Evolutionary conservation across 1,140 invertebrate genomes (phyloP).

Genomic region (Euwallacea fornicatus): DNA sequence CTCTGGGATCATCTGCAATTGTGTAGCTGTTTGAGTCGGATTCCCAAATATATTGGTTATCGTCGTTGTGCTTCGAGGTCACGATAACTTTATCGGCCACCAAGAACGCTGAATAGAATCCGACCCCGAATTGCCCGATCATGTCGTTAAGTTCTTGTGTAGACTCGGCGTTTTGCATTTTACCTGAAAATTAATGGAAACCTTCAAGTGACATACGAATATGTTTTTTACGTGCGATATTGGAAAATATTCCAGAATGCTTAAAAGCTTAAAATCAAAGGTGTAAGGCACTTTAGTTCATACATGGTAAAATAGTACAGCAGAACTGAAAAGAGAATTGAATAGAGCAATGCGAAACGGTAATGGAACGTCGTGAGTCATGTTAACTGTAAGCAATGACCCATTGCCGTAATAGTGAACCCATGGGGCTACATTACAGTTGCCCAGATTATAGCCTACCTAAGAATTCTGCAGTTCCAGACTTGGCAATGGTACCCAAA

Average conservation of each 20-base stretch:
- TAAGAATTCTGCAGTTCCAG: constrained; percentile 97
- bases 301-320: background rate
- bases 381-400: background rate
- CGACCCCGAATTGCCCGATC: constrained; percentile 96
- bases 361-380: too few species aligned
- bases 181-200: constrained; percentile 56
- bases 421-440: constrained; percentile 51
- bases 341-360: too few species aligned
- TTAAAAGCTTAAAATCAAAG: too few species aligned
- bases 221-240: too few species aligned
- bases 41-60: constrained; percentile 98
- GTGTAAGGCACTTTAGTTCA: background rate
- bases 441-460: constrained; percentile 53
- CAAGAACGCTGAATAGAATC: constrained; percentile 97
- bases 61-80: constrained; percentile 94
- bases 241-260: too few species aligned
- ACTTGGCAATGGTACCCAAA: constrained; percentile 98
- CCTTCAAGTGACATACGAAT: background rate
- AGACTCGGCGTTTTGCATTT: constrained; percentile 77
- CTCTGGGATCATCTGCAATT: constrained; percentile 92
- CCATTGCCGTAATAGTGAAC: background rate
- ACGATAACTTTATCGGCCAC: constrained; percentile 90
- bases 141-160: constrained; percentile 78
- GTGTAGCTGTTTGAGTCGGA: constrained; percentile 88
- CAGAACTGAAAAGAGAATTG: too few species aligned